A percentile compares a stretch with the other conserved stretches of the same genome.
These are phyloP conservation scores for Caenorhabditis japonica DNA, from an alignment of 2,888 invertebrate genomes.

Conservation along the genomic window DNA sequence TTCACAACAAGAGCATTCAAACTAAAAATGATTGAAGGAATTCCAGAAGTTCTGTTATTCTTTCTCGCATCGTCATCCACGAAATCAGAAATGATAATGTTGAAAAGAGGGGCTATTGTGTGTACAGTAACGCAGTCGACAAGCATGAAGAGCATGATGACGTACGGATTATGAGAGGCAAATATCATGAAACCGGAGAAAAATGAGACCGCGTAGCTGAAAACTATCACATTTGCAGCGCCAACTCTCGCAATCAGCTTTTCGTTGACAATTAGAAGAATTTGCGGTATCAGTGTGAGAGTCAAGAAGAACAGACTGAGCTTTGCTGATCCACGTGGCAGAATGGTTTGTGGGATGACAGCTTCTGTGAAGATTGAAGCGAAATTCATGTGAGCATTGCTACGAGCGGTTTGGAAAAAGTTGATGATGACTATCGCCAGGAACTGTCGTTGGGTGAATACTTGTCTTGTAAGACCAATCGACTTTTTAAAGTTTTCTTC, in stretches of 20 bases:
- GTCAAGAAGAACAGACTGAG: conserved; percentile 73
- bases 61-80: conserved; percentile 73
- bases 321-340: conserved; percentile 71
- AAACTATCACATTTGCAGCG: conserved; percentile 61
- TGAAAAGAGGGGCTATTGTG: conserved; percentile 74
- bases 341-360: conserved; percentile 70
- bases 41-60: conserved; percentile 57
- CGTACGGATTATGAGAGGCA: conserved; percentile 62
- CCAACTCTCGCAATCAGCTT: conserved; percentile 61
- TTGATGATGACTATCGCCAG: conserved; percentile 69
- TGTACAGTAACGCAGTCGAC: conserved; percentile 74
- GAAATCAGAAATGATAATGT: conserved; percentile 75
- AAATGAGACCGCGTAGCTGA: conserved; percentile 65
- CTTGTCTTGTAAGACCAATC: conserved; percentile 60
- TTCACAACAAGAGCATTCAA: conserved; percentile 76
- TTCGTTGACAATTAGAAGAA: conserved; percentile 70
- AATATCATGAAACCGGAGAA: conserved; percentile 64
- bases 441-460: conserved; percentile 70
- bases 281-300: conserved; percentile 72
- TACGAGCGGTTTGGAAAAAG: conserved; percentile 72
- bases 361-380: conserved; percentile 76
- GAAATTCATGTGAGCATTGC: conserved; percentile 75
- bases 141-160: conserved; percentile 74
- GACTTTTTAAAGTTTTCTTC: conserved; percentile 39
- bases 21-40: conserved; percentile 75